phyloP scores from a whole-genome alignment of 1,140 invertebrate species.

The Drosophila persimilis region DNA sequence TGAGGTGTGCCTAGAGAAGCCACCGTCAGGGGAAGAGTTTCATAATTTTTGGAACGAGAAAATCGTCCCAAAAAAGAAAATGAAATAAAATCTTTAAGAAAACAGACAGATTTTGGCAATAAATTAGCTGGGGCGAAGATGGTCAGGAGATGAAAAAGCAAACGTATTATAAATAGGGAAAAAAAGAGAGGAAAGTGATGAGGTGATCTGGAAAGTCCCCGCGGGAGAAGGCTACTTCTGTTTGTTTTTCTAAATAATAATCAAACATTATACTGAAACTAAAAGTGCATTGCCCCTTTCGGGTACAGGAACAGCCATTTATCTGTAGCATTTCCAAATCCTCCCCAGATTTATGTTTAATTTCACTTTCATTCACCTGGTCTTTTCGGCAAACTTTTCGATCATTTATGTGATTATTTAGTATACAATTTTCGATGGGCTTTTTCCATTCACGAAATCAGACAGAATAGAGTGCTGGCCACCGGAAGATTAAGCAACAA shows the following conservation, averaged over 20 bases:
- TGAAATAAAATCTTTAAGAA: slow-evolving; percentile 28
- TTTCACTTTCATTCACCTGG: slow-evolving; percentile 30
- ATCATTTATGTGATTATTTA: slow-evolving; percentile 3
- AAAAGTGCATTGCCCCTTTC: too few relatives aligned
- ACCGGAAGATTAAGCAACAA: slow-evolving; percentile 73
- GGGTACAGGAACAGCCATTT: too few relatives aligned
- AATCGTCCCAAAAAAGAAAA: slow-evolving; percentile 21
- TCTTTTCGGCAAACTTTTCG: slow-evolving; percentile 21
- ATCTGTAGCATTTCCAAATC: neutral
- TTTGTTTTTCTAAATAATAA: too few relatives aligned
- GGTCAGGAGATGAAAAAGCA: neutral
- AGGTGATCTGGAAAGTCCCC: too few relatives aligned
- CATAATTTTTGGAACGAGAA: slow-evolving; percentile 37
- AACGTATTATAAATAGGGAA: too few relatives aligned
- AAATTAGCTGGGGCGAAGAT: slow-evolving; percentile 16
- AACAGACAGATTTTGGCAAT: slow-evolving; percentile 21
- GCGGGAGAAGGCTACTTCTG: too few relatives aligned
- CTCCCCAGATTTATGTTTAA: neutral
- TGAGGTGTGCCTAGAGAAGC: slow-evolving; percentile 29
- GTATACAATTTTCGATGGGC: slow-evolving; percentile 48
- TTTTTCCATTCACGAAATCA: slow-evolving; percentile 64
- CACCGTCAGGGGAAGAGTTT: slow-evolving; percentile 48
- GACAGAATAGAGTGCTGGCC: slow-evolving; percentile 44
- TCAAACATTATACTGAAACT: too few relatives aligned
- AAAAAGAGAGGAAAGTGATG: too few relatives aligned